phyloP scores from a whole-genome alignment of 2,888 invertebrate species.

The Clivina fossor region DNA sequence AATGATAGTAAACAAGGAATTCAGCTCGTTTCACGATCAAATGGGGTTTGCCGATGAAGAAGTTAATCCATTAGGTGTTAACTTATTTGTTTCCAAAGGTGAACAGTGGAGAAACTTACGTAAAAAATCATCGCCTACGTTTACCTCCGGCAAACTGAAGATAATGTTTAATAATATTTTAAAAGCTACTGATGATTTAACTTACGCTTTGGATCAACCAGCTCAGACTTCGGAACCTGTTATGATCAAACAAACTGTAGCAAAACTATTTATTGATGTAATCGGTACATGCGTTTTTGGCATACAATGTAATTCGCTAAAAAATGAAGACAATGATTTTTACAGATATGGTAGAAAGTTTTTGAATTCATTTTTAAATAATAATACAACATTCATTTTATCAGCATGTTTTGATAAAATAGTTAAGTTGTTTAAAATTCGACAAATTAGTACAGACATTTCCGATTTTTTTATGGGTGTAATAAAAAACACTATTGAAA shows the following conservation, averaged over 20 bases:
- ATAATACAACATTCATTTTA: neutral
- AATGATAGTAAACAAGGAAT: constrained; percentile 60
- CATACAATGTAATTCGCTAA: no score
- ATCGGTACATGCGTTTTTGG: constrained; percentile 62
- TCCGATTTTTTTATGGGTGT: constrained; percentile 1
- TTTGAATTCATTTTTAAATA: neutral
- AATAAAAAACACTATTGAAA: no score
- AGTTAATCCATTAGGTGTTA: constrained; percentile 59
- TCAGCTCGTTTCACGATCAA: constrained; percentile 62
- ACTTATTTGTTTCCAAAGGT: constrained; percentile 59
- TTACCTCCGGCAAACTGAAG: constrained; percentile 66
- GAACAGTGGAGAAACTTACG: constrained; percentile 63
- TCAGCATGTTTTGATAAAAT: neutral
- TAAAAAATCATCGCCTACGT: constrained; percentile 63
- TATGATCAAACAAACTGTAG: constrained; percentile 54
- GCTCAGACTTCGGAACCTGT: constrained; percentile 44
- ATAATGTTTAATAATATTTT: constrained; percentile 62
- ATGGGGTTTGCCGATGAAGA: constrained; percentile 60
- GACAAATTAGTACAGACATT: neutral
- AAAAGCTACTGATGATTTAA: constrained; percentile 55
- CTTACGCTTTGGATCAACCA: constrained; percentile 49
- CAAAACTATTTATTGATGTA: constrained; percentile 60
- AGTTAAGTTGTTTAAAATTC: neutral
- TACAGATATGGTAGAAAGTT: constrained; percentile 4
- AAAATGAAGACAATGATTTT: constrained; percentile 46